phyloP scores from a whole-genome alignment of 2,888 invertebrate genomes.

The Mylabris sibirica region DNA sequence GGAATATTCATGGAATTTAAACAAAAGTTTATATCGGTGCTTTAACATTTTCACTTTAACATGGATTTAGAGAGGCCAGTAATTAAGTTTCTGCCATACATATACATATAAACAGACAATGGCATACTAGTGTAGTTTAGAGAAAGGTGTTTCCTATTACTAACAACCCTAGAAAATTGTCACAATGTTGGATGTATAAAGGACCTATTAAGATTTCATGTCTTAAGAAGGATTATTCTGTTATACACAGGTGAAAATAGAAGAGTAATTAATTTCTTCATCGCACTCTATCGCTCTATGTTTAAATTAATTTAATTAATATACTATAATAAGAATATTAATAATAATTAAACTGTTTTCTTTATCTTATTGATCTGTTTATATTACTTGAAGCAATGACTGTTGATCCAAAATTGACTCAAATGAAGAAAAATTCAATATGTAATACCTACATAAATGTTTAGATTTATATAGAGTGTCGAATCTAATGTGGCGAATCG shows the following conservation, averaged over 20 bases:
- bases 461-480: too few species aligned
- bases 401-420: too few species aligned
- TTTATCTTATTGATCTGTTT: too few species aligned
- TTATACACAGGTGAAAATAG: background rate
- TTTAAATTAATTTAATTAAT: background rate
- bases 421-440: too few species aligned
- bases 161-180: constrained; percentile 1
- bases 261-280: background rate
- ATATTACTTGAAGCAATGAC: too few species aligned
- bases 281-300: background rate
- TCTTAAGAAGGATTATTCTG: background rate
- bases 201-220: background rate
- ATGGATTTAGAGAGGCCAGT: background rate
- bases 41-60: constrained; percentile 3
- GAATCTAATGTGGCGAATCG: too few species aligned
- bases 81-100: background rate
- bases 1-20: constrained; percentile 1
- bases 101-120: background rate
- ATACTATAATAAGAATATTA: too few species aligned
- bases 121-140: background rate
- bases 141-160: background rate
- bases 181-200: background rate
- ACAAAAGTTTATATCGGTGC: background rate
- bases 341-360: too few species aligned
- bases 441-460: too few species aligned